Conservation (phyloP, 2,113 vertebrate species). For the Fregetta grallaria region DNA sequence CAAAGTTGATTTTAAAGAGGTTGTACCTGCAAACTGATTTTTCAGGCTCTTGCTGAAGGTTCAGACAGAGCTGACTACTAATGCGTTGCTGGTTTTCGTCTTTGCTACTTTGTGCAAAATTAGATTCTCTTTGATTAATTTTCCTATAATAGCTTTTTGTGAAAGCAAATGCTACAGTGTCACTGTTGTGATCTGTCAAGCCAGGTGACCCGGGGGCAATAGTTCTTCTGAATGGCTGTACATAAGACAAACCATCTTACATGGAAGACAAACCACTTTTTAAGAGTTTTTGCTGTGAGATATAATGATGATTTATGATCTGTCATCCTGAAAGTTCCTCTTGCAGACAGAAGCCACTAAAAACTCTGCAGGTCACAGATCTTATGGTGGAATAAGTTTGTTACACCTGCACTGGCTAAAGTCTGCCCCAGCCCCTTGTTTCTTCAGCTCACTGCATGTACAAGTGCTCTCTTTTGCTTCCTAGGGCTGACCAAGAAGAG, state of each 20-base stretch:
- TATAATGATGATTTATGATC: not conserved
- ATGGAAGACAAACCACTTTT: not conserved
- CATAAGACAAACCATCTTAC: not conserved
- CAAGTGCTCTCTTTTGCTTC: not conserved
- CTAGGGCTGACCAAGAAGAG: not conserved
- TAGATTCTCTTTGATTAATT: not conserved
- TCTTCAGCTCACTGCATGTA: not conserved
- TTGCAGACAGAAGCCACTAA: not conserved
- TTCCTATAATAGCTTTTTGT: not conserved
- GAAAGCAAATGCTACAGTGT: not conserved
- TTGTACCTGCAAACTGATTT: not conserved
- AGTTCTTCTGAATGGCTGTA: not conserved
- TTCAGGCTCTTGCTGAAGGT: not conserved
- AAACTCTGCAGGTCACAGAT: not conserved
- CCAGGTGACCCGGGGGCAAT: not conserved
- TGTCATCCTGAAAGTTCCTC: not conserved
- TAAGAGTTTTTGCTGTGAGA: not conserved
- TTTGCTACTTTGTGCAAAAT: not conserved
- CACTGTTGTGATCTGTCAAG: not conserved
- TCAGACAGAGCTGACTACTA: not conserved
- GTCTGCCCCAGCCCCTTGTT: not conserved
- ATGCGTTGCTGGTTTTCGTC: rapidly evolving
- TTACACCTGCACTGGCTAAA: not conserved
- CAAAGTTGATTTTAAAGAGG: not conserved
- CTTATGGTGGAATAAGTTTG: not conserved